Base-by-base conservation (phyloP, 2,113 vertebrate species). In the Thunnus thynnus region DNA sequence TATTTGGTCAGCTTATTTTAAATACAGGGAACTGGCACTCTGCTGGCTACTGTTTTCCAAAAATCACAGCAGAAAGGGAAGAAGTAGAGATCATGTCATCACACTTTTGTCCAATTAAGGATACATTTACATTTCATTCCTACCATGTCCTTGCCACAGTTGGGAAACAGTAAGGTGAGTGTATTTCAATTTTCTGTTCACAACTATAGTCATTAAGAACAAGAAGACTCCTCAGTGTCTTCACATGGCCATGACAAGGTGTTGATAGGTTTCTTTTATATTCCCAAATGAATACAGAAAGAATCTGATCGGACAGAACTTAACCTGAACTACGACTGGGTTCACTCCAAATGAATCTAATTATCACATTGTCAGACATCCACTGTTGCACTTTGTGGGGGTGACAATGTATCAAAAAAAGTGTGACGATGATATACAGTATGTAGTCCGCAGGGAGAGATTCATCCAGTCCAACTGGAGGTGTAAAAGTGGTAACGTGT, bases 341-440 rank as follows among this genome's bases (percentile, higher is more conserved):
- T 4, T 58, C 52, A 1, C 47, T 63, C 11, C n/a, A 46, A 41
- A 62, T 54, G 18, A 36, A 13, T 58, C 22, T 58, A 77, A 74
- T 70, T 58, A 36, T 68, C 68, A 77, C 61, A 47, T 67, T 65
- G 51, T 82, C 65, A 72, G 47, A 60, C 4, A 12, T 58, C 12
- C 27, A 27, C 14, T 20, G 1, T 25, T 64, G 7, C 20, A 66
- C 56, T 68, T 46, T 46, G 32, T 50, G n/a, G 7, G 14, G 20
- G 5, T 27, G 64, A 17, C 58, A 22, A 32, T 44, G 22, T 63
- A 20, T 72, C 46, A 32, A 69, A 54, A 25, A 46, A 7, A 56
- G 2, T 18, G 50, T 17, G 12, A 10, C 12, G 30, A 54, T 72
- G 22, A 44, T 27, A 22, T 56, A 25, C 7, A 41, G 36, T 47